Conservation (phyloP, 2,797 vertebrate species). For the Dallia pectoralis region DNA sequence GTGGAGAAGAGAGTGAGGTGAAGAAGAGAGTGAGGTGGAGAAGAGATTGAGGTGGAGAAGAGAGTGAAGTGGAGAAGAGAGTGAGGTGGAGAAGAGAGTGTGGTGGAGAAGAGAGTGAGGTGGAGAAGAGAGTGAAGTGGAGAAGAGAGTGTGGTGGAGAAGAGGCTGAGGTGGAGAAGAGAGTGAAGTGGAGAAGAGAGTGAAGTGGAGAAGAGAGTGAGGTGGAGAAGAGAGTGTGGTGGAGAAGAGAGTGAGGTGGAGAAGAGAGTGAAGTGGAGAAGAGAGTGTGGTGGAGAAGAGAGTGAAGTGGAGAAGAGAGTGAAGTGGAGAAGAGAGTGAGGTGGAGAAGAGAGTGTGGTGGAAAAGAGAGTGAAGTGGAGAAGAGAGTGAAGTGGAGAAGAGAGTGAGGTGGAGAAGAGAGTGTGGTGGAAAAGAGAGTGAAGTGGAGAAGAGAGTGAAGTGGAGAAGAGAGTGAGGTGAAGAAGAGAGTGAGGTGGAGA, state of each 20-base stretch:
- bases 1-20: too few relatives aligned
- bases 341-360: slow-evolving; percentile 23
- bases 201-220: not conserved
- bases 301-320: slow-evolving; percentile 24
- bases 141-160: slow-evolving; percentile 15
- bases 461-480: too few relatives aligned
- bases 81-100: too few relatives aligned
- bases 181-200: slow-evolving; percentile 22
- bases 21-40: slow-evolving; percentile 14
- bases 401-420: slow-evolving; percentile 20
- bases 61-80: slow-evolving; percentile 20
- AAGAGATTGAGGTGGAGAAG: not conserved
- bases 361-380: slow-evolving; percentile 14
- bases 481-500: slow-evolving; percentile 16
- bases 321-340: not conserved
- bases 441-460: too few relatives aligned
- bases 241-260: slow-evolving; percentile 8
- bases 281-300: not conserved
- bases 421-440: not conserved
- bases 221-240: slow-evolving; percentile 22
- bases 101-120: not conserved
- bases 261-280: too few relatives aligned
- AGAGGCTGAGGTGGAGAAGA: not conserved
- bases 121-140: slow-evolving; percentile 22
- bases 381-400: not conserved